Percentiles rank a stretch among this genome's conserved stretches.
Conservation (phyloP, 2,888 invertebrate genomes). For the Notodonta ziczac region DNA sequence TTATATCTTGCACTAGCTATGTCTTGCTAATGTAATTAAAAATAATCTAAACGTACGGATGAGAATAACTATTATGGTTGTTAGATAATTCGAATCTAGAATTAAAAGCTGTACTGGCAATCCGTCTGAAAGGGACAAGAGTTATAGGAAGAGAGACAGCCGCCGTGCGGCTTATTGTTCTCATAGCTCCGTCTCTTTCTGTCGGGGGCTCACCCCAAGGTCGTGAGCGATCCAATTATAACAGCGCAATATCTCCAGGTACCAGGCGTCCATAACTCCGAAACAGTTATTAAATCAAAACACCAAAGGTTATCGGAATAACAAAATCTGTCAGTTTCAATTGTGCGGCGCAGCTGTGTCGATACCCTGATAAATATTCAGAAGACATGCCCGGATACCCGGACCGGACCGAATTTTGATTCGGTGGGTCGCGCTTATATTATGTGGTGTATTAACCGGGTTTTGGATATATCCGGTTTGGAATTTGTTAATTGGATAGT, state of each 20-base stretch:
- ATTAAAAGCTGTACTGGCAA: too few relatives aligned
- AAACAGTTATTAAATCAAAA: constrained; percentile 25
- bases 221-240: neutral
- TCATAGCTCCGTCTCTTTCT: neutral
- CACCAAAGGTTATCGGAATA: constrained; percentile 28
- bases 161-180: neutral
- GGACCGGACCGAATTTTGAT: constrained; percentile 50
- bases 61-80: too few relatives aligned
- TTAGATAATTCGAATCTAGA: too few relatives aligned
- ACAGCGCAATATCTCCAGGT: neutral
- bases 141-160: too few relatives aligned
- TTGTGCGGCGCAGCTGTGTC: constrained; percentile 45
- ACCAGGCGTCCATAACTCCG: constrained; percentile 7
- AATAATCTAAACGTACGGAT: too few relatives aligned
- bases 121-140: too few relatives aligned
- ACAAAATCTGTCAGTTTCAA: constrained; percentile 44
- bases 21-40: too few relatives aligned
- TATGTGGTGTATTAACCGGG: constrained; percentile 40
- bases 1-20: too few relatives aligned
- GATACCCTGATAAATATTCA: constrained; percentile 61
- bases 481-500: neutral
- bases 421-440: constrained; percentile 27
- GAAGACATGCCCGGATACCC: constrained; percentile 37
- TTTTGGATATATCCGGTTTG: constrained; percentile 4
- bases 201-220: neutral